Evolutionary conservation across 2,888 invertebrate species (phyloP).

Genomic region (Caenorhabditis auriculariae): DNA sequence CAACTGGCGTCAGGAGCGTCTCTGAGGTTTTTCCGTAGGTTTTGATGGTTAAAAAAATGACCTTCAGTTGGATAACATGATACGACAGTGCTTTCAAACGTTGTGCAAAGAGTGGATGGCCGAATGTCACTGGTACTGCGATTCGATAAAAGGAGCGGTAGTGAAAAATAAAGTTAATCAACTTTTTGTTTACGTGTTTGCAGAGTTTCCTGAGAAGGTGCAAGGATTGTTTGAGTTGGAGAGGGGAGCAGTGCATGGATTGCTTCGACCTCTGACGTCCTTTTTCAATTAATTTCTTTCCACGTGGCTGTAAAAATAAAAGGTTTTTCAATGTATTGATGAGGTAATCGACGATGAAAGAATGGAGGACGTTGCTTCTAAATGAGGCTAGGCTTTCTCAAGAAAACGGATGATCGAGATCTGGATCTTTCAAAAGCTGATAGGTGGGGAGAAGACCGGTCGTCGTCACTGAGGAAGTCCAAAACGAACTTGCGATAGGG

Average conservation of each 20-base stretch:
- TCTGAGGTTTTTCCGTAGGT: constrained; percentile 25
- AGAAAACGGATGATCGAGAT: too few relatives aligned
- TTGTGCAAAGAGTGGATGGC: constrained; percentile 56
- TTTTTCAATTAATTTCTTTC: constrained; percentile 4
- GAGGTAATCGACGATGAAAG: too few relatives aligned
- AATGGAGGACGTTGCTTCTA: too few relatives aligned
- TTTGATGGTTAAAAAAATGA: not conserved
- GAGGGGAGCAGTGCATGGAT: constrained; percentile 51
- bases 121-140: constrained; percentile 57
- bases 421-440: too few relatives aligned
- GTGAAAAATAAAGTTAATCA: too few relatives aligned
- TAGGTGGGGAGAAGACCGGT: too few relatives aligned
- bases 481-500: constrained; percentile 28
- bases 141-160: constrained; percentile 48
- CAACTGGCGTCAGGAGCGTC: constrained; percentile 34
- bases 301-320: not conserved
- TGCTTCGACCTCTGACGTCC: constrained; percentile 47
- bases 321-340: not conserved
- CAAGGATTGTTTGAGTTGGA: constrained; percentile 48
- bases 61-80: constrained; percentile 50
- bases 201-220: constrained; percentile 44
- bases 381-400: too few relatives aligned
- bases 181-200: constrained; percentile 1
- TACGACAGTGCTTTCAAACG: constrained; percentile 52
- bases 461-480: constrained; percentile 15